phyloP scores from a whole-genome alignment of 2,797 vertebrate genomes.

The Alfaro cultratus region DNA sequence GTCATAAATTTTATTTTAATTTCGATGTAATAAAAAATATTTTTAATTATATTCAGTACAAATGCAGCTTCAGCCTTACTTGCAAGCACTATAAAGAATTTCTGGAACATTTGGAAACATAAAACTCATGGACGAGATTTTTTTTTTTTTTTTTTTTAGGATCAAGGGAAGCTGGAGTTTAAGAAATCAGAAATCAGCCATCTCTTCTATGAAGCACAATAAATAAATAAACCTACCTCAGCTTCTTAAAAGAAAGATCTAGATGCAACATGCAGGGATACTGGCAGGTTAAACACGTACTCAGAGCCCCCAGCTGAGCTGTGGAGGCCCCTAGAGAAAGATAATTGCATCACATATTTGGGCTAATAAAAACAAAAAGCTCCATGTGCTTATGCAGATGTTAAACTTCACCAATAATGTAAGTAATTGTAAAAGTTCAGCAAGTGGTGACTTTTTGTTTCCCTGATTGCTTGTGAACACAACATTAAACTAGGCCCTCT shows the following conservation, averaged over 20 bases:
- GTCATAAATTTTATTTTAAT: not conserved
- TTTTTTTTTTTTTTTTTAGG: not conserved
- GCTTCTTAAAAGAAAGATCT: not conserved
- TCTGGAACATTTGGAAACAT: not conserved
- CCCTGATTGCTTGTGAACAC: not conserved
- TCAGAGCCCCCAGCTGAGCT: not conserved
- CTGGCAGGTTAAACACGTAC: not conserved
- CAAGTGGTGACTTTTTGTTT: not conserved
- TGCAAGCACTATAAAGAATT: not conserved
- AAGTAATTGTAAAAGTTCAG: not conserved
- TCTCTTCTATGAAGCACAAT: conserved; percentile 1
- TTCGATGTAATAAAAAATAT: not conserved
- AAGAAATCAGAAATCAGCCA: not conserved
- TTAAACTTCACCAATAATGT: not conserved
- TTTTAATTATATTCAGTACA: not conserved
- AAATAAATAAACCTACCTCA: not conserved
- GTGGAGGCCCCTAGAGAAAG: not conserved
- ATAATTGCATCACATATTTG: not conserved
- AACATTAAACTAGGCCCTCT: not conserved
- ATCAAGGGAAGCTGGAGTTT: not conserved
- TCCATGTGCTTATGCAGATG: not conserved
- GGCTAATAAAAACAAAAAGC: not conserved
- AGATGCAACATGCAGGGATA: not conserved
- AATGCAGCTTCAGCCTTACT: not conserved
- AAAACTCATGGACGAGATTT: not conserved